Percentiles rank a stretch among this genome's conserved stretches.
These are phyloP conservation scores for Pristionchus maxplancki DNA, from an alignment of 2,888 invertebrate species.

Conservation along the genomic window DNA sequence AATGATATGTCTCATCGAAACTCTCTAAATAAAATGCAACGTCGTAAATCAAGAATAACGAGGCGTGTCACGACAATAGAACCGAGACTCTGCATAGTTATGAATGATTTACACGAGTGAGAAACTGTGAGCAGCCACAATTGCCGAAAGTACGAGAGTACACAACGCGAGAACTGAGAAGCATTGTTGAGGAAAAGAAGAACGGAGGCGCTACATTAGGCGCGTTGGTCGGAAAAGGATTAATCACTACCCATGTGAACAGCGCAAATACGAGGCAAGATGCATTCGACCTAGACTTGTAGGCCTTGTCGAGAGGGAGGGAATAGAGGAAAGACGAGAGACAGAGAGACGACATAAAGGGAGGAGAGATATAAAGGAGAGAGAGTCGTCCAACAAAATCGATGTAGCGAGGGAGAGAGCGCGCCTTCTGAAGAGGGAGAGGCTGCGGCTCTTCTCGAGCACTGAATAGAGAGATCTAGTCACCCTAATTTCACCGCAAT, in stretches of 20 bases:
- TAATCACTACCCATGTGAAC: not conserved
- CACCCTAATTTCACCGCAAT: no score
- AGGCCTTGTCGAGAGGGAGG: not conserved
- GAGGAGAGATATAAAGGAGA: not conserved
- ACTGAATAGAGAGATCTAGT: no score
- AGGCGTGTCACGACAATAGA: not conserved
- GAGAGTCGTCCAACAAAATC: slow-evolving; percentile 29
- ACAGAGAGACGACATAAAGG: not conserved
- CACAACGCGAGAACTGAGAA: no score
- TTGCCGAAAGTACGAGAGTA: not conserved
- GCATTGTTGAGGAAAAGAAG: no score
- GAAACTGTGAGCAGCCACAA: not conserved
- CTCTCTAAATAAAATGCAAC: no score
- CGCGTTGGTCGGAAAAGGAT: not conserved
- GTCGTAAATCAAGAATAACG: no score
- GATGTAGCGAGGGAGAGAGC: slow-evolving; percentile 24
- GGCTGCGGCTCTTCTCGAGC: not conserved
- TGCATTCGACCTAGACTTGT: not conserved
- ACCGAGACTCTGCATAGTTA: not conserved
- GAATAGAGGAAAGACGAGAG: not conserved
- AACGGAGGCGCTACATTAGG: no score
- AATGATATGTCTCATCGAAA: no score
- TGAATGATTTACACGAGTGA: not conserved
- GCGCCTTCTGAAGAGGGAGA: not conserved
- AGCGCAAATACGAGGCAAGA: not conserved